Base-by-base conservation (phyloP, 2,113 vertebrate species). In the Forbesichthys agassizii region DNA sequence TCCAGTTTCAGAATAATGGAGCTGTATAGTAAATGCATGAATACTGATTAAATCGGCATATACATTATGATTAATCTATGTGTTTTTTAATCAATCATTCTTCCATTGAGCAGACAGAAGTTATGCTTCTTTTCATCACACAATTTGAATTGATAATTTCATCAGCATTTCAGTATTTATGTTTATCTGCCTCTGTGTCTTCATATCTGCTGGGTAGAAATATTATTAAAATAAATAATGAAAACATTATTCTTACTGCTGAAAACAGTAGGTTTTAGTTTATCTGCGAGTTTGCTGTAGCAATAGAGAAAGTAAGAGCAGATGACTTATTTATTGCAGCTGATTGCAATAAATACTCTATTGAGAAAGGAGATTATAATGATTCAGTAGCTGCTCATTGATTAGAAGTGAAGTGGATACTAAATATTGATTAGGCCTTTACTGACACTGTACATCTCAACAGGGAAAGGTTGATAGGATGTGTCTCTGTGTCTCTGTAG, bases 161-260 rank as follows among this genome's bases (percentile, higher is more conserved):
- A 42, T 42, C 36, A 6, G 36, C 7, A 42, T 42, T 5, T 42
- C 27, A 42, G 36, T 42, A 42, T 42, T 42, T 3, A 42, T 42
- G 36, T 42, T 42, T 42, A 6, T 42, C 36, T 5, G 36, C 36
- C 36, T 27, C 27, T 42, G 36, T 42, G 36, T 42, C 36, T 42
- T 42, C 4, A 7, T 5, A 42, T 42, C 36, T 5, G 4, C 36
- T 42, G 36, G 36, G 36, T 5, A 42, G 36, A 42, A 42, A 42
- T 42, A 42, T 42, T 42, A 5, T 42, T 42, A 42, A 52, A 52
- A 52, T 54, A 47, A 20, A 56, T 61, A 81, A 42, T 84, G 83
- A 85, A 86, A 84, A 86, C 1, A 60, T n/a, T 80, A 59, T 75
- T 42, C 36, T 8, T 42, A 42, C 36, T 42, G 36, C 36, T 42